A percentile compares a stretch with the other conserved stretches of the same genome.
phyloP scores from a whole-genome alignment of 2,888 invertebrate genomes.

The Lasiommata megera region DNA sequence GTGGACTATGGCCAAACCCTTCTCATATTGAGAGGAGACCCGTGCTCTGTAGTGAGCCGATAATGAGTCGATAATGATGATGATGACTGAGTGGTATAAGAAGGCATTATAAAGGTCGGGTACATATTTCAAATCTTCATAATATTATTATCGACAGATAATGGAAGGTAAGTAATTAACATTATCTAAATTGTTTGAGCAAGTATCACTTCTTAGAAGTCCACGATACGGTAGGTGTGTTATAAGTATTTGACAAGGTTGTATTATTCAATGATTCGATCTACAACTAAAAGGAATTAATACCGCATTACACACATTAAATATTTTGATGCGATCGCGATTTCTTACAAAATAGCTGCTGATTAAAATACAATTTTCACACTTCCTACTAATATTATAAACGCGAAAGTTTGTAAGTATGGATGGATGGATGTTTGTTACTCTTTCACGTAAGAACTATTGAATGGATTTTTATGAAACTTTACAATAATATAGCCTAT shows the following conservation, averaged over 20 bases:
- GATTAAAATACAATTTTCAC: too few species aligned
- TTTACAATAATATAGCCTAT: too few species aligned
- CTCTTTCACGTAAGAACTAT: too few species aligned
- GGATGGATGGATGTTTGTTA: too few species aligned
- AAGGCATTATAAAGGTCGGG: background rate
- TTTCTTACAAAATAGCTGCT: background rate
- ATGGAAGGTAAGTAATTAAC: conserved; percentile 7
- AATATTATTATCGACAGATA: conserved; percentile 6
- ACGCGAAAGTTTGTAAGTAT: too few species aligned
- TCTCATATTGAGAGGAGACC: too few species aligned
- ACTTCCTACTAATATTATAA: too few species aligned
- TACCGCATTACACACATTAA: background rate
- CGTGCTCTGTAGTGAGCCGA: too few species aligned
- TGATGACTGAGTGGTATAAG: background rate
- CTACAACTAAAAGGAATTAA: background rate
- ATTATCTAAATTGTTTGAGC: conserved; percentile 6
- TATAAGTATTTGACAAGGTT: background rate
- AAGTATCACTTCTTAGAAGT: conserved; percentile 1
- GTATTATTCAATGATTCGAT: background rate
- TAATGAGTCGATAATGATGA: too few species aligned
- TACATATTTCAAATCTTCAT: background rate
- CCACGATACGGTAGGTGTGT: conserved; percentile 1
- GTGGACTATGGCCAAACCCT: too few species aligned
- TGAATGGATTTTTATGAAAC: too few species aligned
- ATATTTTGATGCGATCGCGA: background rate